phyloP scores from a whole-genome alignment of 1,140 invertebrate species.

The Phymorhynchus buccinoides region DNA sequence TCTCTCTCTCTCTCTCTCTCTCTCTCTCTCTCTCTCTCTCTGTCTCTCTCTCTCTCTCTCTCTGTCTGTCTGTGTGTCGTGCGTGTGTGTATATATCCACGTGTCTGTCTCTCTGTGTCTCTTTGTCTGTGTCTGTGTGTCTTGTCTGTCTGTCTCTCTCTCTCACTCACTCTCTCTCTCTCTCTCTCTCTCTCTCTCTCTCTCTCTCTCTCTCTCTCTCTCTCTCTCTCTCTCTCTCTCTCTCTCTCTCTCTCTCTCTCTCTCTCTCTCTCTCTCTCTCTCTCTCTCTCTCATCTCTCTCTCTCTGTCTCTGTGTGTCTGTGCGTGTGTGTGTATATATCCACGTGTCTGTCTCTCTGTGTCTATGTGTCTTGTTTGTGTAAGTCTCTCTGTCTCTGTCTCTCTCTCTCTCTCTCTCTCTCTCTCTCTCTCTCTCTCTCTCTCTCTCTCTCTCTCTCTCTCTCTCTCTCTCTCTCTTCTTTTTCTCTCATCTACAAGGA shows the following conservation, averaged over 20 bases:
- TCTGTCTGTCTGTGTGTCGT: no score
- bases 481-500: no score
- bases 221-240: background rate
- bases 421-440: background rate
- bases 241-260: background rate
- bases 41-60: background rate
- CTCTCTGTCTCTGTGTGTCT: no score
- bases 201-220: background rate
- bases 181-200: background rate
- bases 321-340: no score
- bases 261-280: no score
- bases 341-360: no score
- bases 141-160: background rate
- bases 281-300: no score
- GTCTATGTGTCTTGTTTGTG: no score
- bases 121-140: no score
- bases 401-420: background rate
- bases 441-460: background rate
- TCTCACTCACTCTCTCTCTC: background rate
- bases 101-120: no score
- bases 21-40: background rate
- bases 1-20: slow-evolving; percentile 4
- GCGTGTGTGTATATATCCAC: no score
- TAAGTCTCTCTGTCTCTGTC: background rate
- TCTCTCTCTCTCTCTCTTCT: background rate